Conservation (phyloP, 1,140 invertebrate species). For the Neodiprion lecontei region DNA sequence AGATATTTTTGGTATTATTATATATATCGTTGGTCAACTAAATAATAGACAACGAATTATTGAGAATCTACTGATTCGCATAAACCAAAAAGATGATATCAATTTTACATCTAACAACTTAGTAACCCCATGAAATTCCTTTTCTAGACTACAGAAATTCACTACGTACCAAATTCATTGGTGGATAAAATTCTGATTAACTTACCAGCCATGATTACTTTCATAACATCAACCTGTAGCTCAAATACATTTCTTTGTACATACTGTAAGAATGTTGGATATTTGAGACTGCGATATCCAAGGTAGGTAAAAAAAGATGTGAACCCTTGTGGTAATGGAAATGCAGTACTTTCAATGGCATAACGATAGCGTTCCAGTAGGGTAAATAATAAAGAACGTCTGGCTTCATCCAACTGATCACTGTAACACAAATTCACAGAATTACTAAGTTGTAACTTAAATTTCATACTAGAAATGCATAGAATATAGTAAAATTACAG, state of each 20-base stretch:
- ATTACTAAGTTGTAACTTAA: constrained; percentile 21
- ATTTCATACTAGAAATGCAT: constrained; percentile 28
- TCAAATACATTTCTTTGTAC: constrained; percentile 82
- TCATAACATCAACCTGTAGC: constrained; percentile 85
- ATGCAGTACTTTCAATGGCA: constrained; percentile 79
- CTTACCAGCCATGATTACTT: constrained; percentile 79
- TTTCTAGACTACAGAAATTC: too few relatives aligned
- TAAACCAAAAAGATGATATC: constrained; percentile 18
- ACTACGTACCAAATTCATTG: not conserved
- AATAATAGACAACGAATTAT: not conserved
- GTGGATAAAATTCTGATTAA: constrained; percentile 21
- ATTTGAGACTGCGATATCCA: constrained; percentile 77
- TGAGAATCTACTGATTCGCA: too few relatives aligned
- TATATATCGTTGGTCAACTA: not conserved
- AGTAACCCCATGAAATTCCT: not conserved
- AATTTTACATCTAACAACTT: constrained; percentile 9
- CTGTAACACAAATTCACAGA: constrained; percentile 58
- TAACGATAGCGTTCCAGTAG: constrained; percentile 79
- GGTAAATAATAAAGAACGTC: constrained; percentile 74
- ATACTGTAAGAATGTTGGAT: constrained; percentile 80
- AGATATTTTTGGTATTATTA: constrained; percentile 17
- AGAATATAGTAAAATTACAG: constrained; percentile 23
- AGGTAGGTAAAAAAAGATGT: constrained; percentile 87
- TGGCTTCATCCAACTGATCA: constrained; percentile 73
- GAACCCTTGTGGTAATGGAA: constrained; percentile 84